These are phyloP conservation scores for Drosophila mercatorum DNA, from an alignment of 2,888 invertebrate species.

Conservation along the genomic window DNA sequence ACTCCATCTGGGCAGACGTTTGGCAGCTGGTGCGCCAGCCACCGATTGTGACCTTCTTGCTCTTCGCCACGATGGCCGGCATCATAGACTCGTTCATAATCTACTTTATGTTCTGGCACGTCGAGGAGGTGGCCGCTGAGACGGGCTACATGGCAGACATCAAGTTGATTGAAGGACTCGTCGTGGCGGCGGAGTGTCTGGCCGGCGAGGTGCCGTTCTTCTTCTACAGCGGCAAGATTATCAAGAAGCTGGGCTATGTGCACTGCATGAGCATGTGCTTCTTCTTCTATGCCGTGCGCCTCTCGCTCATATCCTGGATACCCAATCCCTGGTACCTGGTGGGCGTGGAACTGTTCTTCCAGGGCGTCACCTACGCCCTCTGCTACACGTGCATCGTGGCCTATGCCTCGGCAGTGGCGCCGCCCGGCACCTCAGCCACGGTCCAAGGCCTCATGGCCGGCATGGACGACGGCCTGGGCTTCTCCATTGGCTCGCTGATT, in stretches of 20 bases:
- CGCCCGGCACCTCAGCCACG: slow-evolving; percentile 91
- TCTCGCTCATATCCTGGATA: slow-evolving; percentile 91
- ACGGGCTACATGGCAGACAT: slow-evolving; percentile 88
- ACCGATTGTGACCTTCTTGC: slow-evolving; percentile 88
- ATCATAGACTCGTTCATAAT: slow-evolving; percentile 92
- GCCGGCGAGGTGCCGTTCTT: slow-evolving; percentile 92
- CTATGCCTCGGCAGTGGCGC: slow-evolving; percentile 88
- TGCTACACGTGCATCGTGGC: slow-evolving; percentile 93
- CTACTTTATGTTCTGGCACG: slow-evolving; percentile 93
- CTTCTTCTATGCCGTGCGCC: slow-evolving; percentile 90
- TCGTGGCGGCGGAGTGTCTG: slow-evolving; percentile 91
- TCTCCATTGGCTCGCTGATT: slow-evolving; percentile 90
- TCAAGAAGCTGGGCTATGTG: slow-evolving; percentile 91
- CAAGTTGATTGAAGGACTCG: slow-evolving; percentile 91
- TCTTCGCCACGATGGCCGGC: slow-evolving; percentile 91
- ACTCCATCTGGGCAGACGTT: slow-evolving; percentile 89
- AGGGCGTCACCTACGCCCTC: slow-evolving; percentile 94
- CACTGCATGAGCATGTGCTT: slow-evolving; percentile 91
- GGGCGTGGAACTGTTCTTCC: slow-evolving; percentile 91
- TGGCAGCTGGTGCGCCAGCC: slow-evolving; percentile 87
- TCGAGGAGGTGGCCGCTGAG: slow-evolving; percentile 90
- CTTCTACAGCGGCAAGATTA: slow-evolving; percentile 89
- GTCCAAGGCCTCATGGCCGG: slow-evolving; percentile 94
- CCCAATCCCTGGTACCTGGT: slow-evolving; percentile 93
- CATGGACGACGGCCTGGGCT: slow-evolving; percentile 94